These are phyloP conservation scores for Druon quercuslanigerum DNA, from an alignment of 1,140 invertebrate genomes.

Conservation along the genomic window DNA sequence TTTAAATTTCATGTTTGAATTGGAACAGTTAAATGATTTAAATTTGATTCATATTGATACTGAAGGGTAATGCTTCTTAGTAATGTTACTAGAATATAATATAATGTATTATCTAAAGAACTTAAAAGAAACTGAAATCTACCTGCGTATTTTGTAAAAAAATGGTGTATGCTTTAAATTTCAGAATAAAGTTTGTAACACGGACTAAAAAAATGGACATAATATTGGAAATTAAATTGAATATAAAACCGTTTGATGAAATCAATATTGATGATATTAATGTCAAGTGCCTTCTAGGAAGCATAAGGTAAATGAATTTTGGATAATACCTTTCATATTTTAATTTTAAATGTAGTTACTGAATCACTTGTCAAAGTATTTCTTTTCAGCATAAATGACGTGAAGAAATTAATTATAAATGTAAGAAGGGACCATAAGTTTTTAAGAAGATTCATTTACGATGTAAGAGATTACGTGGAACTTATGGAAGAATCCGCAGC, in stretches of 20 bases:
- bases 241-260: slow-evolving; percentile 56
- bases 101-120: not conserved
- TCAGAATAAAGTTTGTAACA: slow-evolving; percentile 55
- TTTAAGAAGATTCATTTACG: slow-evolving; percentile 57
- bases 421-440: slow-evolving; percentile 61
- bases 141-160: not conserved
- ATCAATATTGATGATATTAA: slow-evolving; percentile 53
- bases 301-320: slow-evolving; percentile 53
- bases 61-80: slow-evolving; percentile 52
- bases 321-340: not conserved
- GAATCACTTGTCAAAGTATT: slow-evolving; percentile 3
- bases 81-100: not conserved
- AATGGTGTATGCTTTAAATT: slow-evolving; percentile 25
- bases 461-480: slow-evolving; percentile 60
- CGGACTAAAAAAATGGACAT: slow-evolving; percentile 52
- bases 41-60: slow-evolving; percentile 55
- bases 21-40: slow-evolving; percentile 48
- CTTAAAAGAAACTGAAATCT: not conserved
- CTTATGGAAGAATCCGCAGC: slow-evolving; percentile 54
- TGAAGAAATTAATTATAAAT: slow-evolving; percentile 59
- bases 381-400: slow-evolving; percentile 54
- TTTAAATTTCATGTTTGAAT: slow-evolving; percentile 62
- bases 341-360: too few relatives aligned
- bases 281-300: slow-evolving; percentile 53
- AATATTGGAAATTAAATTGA: slow-evolving; percentile 54